Base-by-base conservation (phyloP, 2,888 invertebrate species). In the Pasiphila rectangulata region DNA sequence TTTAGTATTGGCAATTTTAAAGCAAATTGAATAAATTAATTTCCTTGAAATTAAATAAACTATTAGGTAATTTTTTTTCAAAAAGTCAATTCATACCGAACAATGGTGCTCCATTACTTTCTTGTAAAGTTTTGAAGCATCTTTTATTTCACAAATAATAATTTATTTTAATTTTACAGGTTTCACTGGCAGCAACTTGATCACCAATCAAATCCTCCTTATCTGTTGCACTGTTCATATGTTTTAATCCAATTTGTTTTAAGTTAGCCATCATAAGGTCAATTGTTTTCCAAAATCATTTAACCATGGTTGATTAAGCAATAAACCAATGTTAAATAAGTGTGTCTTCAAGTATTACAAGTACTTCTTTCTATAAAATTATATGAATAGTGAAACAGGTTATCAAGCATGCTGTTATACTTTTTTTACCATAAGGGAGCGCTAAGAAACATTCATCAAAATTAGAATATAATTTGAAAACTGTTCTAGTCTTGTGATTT, bases 181-280 rank as follows among this genome's bases (percentile, higher is more conserved):
- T 50, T 50, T 41, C 49, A 49, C 48, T 36, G 40, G 46, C 25
- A 34, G 46, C 45, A 20, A 39, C 30, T 30, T 46, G 15, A 32
- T 21, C 17, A 50, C 36, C 40, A 38, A 42, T 35, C 40, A 58
- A 57, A 52, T 60, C 55, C 59, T 59, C 57, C 57, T 17, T 17
- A 51, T 17, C 19, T 17, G 24, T 39, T 43, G 34, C 37, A 46
- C 34, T 34, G 13, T 25, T 15, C 23, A 16, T 6, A n/a, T 5
- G 9, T 17, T 16, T 32, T 2, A 30, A 16, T n/a, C 16, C 16
- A 3, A 16, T 7, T 15, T 16, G 6, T 15, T 16, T 30, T 9
- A 32, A 17, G 3, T 17, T 5, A 3, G 7, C 13, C 3, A 27
- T 7, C 27, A 2, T 27, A 3, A 27, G 27, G 3, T 27, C 7